Evolutionary conservation across 2,113 vertebrate genomes (phyloP).

Genomic region (Nycticebus coucang): DNA sequence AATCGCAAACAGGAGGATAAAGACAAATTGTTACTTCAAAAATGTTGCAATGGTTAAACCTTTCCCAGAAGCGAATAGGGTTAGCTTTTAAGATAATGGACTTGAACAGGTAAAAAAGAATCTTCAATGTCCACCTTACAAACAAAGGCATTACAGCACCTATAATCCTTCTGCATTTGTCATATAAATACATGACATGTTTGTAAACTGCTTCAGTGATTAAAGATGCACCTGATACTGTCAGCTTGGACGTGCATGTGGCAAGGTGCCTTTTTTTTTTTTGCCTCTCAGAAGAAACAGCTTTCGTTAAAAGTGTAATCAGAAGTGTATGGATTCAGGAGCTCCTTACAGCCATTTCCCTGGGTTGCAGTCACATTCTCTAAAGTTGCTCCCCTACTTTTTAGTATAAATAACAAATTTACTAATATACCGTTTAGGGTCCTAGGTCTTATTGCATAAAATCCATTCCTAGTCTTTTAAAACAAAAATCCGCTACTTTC

Average conservation of each 20-base stretch:
- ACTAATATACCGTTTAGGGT: neutral
- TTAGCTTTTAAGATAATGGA: conserved; percentile 69
- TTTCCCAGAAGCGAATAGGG: conserved; percentile 68
- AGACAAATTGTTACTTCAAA: conserved; percentile 62
- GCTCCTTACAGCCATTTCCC: neutral
- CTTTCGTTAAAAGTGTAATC: neutral
- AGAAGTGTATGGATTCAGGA: neutral
- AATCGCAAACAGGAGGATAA: conserved; percentile 56
- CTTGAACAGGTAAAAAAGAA: conserved; percentile 64
- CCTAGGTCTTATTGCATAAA: conserved; percentile 47
- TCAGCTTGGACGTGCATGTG: neutral
- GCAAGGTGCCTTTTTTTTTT: neutral
- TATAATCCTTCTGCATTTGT: conserved; percentile 38
- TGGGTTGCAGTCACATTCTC: neutral
- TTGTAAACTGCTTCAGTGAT: conserved; percentile 63
- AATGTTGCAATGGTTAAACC: conserved; percentile 66
- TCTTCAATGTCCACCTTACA: conserved; percentile 53
- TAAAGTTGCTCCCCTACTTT: neutral
- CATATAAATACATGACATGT: conserved; percentile 46
- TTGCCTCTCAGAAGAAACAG: neutral
- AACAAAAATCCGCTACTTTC: conserved; percentile 50
- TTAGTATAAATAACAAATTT: conserved; percentile 4
- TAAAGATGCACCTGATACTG: neutral
- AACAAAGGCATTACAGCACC: conserved; percentile 53
- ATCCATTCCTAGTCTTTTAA: neutral